phyloP scores from a whole-genome alignment of 2,888 invertebrate genomes.

The Alloscopus bannaensis region DNA sequence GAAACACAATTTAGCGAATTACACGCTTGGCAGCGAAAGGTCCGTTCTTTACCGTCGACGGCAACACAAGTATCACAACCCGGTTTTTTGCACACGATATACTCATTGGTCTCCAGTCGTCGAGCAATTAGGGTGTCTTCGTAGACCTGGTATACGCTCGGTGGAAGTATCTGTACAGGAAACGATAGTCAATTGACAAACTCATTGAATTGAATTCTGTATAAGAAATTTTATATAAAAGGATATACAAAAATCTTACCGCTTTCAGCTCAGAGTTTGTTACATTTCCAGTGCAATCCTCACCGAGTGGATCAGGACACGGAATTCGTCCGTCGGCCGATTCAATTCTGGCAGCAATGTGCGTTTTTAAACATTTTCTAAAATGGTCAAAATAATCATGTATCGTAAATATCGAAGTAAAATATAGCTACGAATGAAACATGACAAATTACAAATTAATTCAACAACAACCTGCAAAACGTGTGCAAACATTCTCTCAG shows the following conservation, averaged over 20 bases:
- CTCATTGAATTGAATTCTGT: not conserved
- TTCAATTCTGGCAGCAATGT: not conserved
- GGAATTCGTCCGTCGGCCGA: not conserved
- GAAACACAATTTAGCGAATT: too few species aligned
- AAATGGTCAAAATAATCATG: slow-evolving; percentile 10
- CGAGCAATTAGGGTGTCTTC: not conserved
- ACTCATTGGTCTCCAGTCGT: not conserved
- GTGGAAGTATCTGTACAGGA: not conserved
- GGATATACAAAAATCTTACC: not conserved
- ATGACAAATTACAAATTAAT: not conserved
- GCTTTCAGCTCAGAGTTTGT: not conserved
- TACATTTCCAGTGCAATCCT: not conserved
- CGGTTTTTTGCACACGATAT: not conserved
- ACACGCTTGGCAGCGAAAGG: not conserved
- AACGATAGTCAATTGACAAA: not conserved
- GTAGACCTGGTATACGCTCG: not conserved
- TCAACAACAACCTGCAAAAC: slow-evolving; percentile 54
- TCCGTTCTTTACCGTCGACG: not conserved
- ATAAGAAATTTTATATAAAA: not conserved
- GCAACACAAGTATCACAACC: not conserved
- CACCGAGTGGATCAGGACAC: not conserved
- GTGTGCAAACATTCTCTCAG: slow-evolving; percentile 45
- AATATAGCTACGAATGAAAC: too few species aligned
- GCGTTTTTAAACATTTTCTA: slow-evolving; percentile 39
- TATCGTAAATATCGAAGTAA: not conserved